Base-by-base conservation (phyloP, 2,113 vertebrate genomes). In the Poeciliopsis prolifica region DNA sequence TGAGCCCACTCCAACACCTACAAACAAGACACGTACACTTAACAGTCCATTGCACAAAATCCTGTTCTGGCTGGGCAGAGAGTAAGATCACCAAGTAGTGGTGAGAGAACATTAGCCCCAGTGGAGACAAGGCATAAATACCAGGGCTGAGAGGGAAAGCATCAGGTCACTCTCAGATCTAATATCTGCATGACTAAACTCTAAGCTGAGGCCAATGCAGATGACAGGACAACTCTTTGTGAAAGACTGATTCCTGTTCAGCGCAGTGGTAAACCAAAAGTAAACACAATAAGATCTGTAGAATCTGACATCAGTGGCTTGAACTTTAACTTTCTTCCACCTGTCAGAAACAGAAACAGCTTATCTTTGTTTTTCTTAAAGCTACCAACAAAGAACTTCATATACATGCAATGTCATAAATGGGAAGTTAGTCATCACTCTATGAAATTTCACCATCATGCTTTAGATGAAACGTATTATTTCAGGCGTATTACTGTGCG, bases 1-100 rank as follows among this genome's bases (percentile, higher is more conserved):
- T 98, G 97, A 0, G 97, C 97, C 97, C 97, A 98, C 90, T 99
- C 97, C 69, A 98, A 92, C 75, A 99, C 97, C 97, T 99, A 71
- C 5, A 88, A 58, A 87, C 58, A 83, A 37, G 83, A 89, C 35
- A 65, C 74, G 65, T 73, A 78, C 22, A 54, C 61, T 92, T 89
- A 72, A 92, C 89, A 91, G 80, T 85, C 82, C 76, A 83, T 17
- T 84, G 85, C 85, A 87, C 91, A 76, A 84, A 82, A 93, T 87
- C 89, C 89, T 83, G 92, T 89, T 93, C 87, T 76, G 74, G 70
- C 93, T 86, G 89, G 93, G 80, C 70, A 65, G 65, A 67, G 78
- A 75, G 77, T 79, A 72, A 81, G 86, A 86, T 70, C 86, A 84
- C 72, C 86, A 77, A 85, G 70, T 75, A 81, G 80, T 81, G 75